Evolutionary conservation across 2,888 invertebrate genomes (phyloP), one percentile per base, ranked within the genome.

Genomic region (Drosophila subsilvestris): DNA sequence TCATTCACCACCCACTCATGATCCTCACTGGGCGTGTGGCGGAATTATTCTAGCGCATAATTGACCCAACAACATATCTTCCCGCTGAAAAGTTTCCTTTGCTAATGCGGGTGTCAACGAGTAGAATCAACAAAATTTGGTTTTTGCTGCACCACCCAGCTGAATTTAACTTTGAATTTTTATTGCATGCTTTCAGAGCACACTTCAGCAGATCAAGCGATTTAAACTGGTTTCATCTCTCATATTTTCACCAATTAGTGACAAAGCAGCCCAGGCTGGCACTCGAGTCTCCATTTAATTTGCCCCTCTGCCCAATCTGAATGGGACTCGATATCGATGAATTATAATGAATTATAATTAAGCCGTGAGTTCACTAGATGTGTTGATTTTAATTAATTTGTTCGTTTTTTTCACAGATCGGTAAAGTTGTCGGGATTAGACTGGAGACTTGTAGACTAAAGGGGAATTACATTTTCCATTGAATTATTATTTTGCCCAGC

Each of bases 261-360:
- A 56, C 47, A 42, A 44, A 53, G 17, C 44, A 47, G 37, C 14
- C 18, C 17, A 56, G 47, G 55, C 14, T 10, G 29, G 0, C 3
- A 10, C 29, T 10, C 3, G 32, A 32, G 32, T 5, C 32, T 51
- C 32, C 54, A 59, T 56, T 72, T 74, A 72, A 74, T 74, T 60
- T 59, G 72, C 51, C 47, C 32, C 27, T 9, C 27, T 27, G 27
- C 3, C 45, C 9, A 47, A 47, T 56, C 48, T 51, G 17, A 56
- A 71, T 57, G 56, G n/a, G 53, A 58, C 18, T 47, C 37, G 37
- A n/a, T n/a, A 14, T 29, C 62, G 66, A 74, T 55, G n/a, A n/a
- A n/a, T n/a, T n/a, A n/a, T 50, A 67, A 20, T 47, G 43, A 57
- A 74, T 71, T 74, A 58, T 71, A 71, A 71, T 71, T 74, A 74